Conservation (phyloP, 2,113 vertebrate species). For the Gymnocephalus cernua region DNA sequence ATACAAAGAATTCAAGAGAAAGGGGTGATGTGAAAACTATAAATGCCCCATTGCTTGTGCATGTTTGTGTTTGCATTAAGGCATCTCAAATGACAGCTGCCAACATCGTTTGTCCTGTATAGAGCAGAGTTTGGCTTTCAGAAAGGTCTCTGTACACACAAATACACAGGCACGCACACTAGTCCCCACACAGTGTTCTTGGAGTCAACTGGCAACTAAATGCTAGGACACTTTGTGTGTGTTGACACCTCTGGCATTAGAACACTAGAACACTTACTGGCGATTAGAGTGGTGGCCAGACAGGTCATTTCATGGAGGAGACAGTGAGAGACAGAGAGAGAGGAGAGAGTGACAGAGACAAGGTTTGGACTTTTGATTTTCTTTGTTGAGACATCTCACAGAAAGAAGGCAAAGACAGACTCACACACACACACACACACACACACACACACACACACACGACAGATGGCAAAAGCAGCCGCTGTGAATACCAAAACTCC, state of each 20-base stretch:
- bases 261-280: slow-evolving; percentile 71
- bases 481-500: slow-evolving; percentile 30
- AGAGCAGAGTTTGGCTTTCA: slow-evolving; percentile 33
- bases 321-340: slow-evolving; percentile 16
- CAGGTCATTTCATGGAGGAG: slow-evolving; percentile 59
- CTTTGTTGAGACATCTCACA: slow-evolving; percentile 21
- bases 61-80: slow-evolving; percentile 44
- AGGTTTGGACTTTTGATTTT: slow-evolving; percentile 28
- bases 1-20: neutral
- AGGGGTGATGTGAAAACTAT: neutral
- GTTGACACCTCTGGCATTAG: slow-evolving; percentile 71
- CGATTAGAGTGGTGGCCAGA: slow-evolving; percentile 59
- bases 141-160: slow-evolving; percentile 46
- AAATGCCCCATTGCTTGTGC: neutral
- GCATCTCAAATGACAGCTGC: slow-evolving; percentile 42
- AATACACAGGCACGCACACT: slow-evolving; percentile 18
- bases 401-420: neutral
- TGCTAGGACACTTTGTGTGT: slow-evolving; percentile 58
- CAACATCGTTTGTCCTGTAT: slow-evolving; percentile 19
- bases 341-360: slow-evolving; percentile 12
- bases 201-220: slow-evolving; percentile 66
- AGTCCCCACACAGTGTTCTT: slow-evolving; percentile 30
- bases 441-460: too few species aligned
- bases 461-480: slow-evolving; percentile 31
- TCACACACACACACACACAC: neutral